These are phyloP conservation scores for Smutsia temminckii DNA, from an alignment of 2,797 vertebrate species.

Conservation along the genomic window DNA sequence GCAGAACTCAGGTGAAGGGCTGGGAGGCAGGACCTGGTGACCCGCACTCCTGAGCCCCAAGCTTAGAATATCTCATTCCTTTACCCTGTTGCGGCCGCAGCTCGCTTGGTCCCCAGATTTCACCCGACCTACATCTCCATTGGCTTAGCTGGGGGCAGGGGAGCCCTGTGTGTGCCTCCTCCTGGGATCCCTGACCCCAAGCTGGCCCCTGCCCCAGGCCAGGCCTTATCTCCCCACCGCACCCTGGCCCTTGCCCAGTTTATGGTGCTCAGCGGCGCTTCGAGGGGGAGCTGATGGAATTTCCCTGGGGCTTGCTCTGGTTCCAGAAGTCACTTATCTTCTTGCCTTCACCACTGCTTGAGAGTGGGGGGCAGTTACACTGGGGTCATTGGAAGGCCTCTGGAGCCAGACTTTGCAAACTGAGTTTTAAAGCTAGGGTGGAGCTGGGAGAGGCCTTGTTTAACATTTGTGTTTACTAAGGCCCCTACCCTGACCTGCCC, in stretches of 20 bases:
- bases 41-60: neutral
- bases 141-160: neutral
- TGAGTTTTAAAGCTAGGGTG: constrained; percentile 1
- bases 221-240: neutral
- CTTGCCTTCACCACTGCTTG: constrained; percentile 11
- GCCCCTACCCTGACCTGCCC: constrained; percentile 48
- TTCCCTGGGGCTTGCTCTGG: constrained; percentile 26
- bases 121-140: neutral
- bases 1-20: no score
- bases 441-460: constrained; percentile 58
- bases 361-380: constrained; percentile 29
- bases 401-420: neutral
- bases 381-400: constrained; percentile 69
- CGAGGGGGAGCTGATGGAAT: neutral
- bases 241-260: neutral
- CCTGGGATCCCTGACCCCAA: neutral
- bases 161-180: neutral
- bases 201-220: neutral
- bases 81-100: neutral
- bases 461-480: constrained; percentile 65
- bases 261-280: neutral
- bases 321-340: constrained; percentile 69
- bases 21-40: accelerated
- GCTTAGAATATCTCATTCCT: neutral
- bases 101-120: neutral